Conservation (phyloP, 2,888 invertebrate genomes). For the Carpatolechia fugitivella region DNA sequence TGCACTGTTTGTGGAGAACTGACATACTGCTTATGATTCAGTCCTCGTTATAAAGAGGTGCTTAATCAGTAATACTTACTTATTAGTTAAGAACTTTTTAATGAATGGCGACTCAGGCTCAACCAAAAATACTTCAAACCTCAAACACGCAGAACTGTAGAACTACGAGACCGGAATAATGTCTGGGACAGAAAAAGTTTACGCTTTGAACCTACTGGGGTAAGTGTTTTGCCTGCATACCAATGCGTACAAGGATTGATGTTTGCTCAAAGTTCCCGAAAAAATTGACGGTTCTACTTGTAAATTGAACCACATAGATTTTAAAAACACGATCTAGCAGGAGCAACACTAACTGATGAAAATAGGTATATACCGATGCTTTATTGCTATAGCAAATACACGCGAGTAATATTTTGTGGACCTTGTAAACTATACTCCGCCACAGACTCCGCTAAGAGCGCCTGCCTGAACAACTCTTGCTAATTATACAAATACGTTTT, state of each 20-base stretch:
- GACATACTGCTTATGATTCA: conserved; percentile 38
- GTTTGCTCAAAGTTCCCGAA: conserved; percentile 49
- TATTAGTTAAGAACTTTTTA: conserved; percentile 67
- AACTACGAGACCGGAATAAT: conserved; percentile 77
- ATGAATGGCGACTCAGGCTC: conserved; percentile 55
- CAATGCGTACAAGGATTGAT: conserved; percentile 73
- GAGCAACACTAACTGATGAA: too few relatives aligned
- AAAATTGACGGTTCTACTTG: conserved; percentile 12
- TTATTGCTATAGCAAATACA: too few relatives aligned
- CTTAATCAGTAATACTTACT: conserved; percentile 53
- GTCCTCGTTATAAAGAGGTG: conserved; percentile 51
- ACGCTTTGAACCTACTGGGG: conserved; percentile 73
- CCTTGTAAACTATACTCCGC: too few relatives aligned
- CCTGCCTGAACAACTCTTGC: too few relatives aligned
- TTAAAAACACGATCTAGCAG: too few relatives aligned
- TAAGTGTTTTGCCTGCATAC: conserved; percentile 78
- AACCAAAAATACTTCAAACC: conserved; percentile 70
- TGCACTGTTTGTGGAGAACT: too few relatives aligned
- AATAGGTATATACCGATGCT: too few relatives aligned
- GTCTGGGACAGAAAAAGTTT: conserved; percentile 75
- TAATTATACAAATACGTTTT: too few relatives aligned
- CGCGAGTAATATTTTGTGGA: too few relatives aligned
- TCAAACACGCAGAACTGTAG: conserved; percentile 71
- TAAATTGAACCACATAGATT: too few relatives aligned
- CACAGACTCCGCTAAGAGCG: too few relatives aligned